These are phyloP conservation scores for Poecile montanus DNA, from an alignment of 2,797 vertebrate species.

Conservation along the genomic window DNA sequence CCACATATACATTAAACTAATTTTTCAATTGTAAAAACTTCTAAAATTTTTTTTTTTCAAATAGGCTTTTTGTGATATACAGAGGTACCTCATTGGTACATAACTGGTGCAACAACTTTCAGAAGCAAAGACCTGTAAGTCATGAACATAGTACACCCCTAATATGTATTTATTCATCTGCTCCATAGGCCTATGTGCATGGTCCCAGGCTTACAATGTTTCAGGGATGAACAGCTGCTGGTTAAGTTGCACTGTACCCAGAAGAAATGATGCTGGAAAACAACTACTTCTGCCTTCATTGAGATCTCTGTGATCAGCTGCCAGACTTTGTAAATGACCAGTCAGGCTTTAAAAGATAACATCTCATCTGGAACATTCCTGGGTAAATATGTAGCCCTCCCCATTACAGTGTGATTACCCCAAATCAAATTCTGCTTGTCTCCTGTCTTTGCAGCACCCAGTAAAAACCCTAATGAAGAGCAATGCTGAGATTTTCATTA, in stretches of 20 bases:
- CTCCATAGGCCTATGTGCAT: fast-evolving
- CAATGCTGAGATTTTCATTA: background rate
- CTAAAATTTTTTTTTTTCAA: background rate
- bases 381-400: background rate
- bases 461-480: background rate
- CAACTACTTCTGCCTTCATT: background rate
- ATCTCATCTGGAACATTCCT: background rate
- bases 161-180: too few relatives aligned
- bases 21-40: background rate
- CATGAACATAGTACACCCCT: background rate
- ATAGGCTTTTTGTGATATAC: background rate
- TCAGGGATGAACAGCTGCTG: background rate
- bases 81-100: too few relatives aligned
- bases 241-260: background rate
- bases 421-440: background rate
- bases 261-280: background rate
- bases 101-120: background rate
- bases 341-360: background rate
- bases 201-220: fast-evolving
- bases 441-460: background rate
- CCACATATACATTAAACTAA: background rate
- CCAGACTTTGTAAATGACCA: background rate
- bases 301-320: background rate
- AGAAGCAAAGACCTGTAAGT: background rate
- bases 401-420: background rate